Percentiles rank a stretch among this genome's conserved stretches.
Evolutionary conservation across 2,113 vertebrate species (phyloP).

Genomic region (Patagioenas fasciata): DNA sequence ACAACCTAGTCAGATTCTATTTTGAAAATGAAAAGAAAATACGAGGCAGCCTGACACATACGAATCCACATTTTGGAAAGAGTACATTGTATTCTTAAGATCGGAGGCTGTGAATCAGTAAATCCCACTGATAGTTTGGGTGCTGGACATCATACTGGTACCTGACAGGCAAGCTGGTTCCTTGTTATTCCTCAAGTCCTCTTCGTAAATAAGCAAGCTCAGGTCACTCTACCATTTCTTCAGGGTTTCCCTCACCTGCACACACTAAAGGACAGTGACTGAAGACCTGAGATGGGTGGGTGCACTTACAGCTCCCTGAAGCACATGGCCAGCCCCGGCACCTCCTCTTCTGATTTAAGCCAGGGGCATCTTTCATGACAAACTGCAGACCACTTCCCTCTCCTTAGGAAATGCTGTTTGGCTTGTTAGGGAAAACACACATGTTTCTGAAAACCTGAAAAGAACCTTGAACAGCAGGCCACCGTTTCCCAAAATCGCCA

Average conservation of each 20-base stretch:
- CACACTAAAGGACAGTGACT: neutral
- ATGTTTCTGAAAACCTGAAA: neutral
- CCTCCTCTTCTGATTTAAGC: neutral
- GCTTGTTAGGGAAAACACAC: neutral
- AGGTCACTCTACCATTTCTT: neutral
- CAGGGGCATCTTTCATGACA: neutral
- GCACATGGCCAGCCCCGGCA: neutral
- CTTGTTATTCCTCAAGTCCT: neutral
- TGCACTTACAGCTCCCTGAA: neutral
- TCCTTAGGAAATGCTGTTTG: neutral
- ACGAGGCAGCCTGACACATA: neutral
- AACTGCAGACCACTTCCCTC: neutral
- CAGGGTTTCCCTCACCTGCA: neutral
- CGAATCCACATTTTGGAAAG: neutral
- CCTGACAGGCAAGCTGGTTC: neutral
- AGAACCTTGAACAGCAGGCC: neutral
- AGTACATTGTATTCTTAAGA: neutral
- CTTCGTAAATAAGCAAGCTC: neutral
- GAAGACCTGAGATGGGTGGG: neutral
- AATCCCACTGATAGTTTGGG: neutral
- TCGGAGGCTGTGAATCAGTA: neutral
- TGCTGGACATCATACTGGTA: neutral
- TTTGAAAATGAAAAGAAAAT: slow-evolving; percentile 5
- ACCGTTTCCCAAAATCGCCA: neutral
- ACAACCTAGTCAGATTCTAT: neutral